Base-by-base conservation (phyloP, 2,113 vertebrate genomes). In the Xenus cinereus region DNA sequence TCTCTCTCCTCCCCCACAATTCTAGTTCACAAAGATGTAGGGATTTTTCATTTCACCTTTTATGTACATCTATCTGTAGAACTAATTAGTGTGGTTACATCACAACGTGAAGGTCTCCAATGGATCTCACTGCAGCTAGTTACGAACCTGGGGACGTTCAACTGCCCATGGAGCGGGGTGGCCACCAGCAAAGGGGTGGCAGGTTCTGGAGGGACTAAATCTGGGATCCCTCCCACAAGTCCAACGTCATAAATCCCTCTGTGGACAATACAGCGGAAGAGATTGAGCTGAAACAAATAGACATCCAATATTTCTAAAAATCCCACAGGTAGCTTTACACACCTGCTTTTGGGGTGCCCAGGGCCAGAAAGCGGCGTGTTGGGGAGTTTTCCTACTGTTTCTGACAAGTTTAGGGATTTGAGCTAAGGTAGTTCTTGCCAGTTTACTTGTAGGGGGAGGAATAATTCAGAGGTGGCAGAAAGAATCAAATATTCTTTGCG, bases 331-430 rank as follows among this genome's bases (percentile, higher is more conserved):
- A 12, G 26, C 53, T 84, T 56, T 15, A 3, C 22, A 2, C 12
- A 5, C 2, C 0, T 30, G 3, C n/a, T 53, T 21, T 1, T 12
- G 43, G 56, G 51, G 43, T 6, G 5, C 28, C n/a, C n/a, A 12
- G 56, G 57, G 56, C 20, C 69, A 45, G 37, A 37, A 30, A 6
- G 32, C 3, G 7, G 57, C 1, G 9, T 24, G 7, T 6, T 53
- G 77, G 27, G 50, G 39, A 54, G 26, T 28, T 53, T 46, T 69
- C 35, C 68, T 69, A 0, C 56, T 39, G 43, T 11, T 75, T 20
- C 80, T 69, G 67, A n/a, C 62, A 39, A 14, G 37, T 26, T 46
- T 6, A 33, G 46, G 22, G 14, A 22, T 11, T 51, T 53, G 23
- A 30, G 48, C 43, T 23, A 8, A 51, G 41, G 48, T 39, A 3